Evolutionary conservation across 1,140 invertebrate genomes (phyloP), one percentile per base, ranked within the genome.

Genomic region (Chlorops oryzae): DNA sequence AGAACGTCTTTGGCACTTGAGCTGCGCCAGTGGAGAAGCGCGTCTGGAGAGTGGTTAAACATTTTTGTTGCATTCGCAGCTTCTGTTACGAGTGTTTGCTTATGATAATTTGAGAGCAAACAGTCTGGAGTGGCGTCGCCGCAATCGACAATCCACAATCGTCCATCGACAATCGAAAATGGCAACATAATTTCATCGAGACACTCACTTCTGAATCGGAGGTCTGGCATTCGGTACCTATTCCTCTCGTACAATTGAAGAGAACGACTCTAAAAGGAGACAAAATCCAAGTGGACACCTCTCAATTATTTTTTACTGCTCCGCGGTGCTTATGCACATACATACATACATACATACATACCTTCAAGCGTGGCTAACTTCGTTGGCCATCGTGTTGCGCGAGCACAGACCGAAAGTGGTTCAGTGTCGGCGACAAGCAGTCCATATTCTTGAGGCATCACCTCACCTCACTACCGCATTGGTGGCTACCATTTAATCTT

Each of bases 221-320:
- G n/a, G n/a, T n/a, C n/a, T n/a, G n/a, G n/a, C n/a, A n/a, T n/a
- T n/a, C n/a, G n/a, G n/a, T n/a, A n/a, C n/a, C n/a, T n/a, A n/a
- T n/a, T n/a, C n/a, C 15, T 6, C 15, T 9, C 40, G 7, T 21
- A 42, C 40, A 42, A 20, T 39, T 9, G 18, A 13, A 32, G 7
- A 32, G 7, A 32, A 32, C 28, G 7, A 9, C 13, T 32, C 7
- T 32, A 32, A 9, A 32, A 32, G 20, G 13, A 56, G 37, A 59
- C 57, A 67, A 67, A 65, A 67, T 62, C 60, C 64, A 64, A 67
- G 67, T 67, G 64, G 67, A 67, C 64, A 67, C 64, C 64, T 67
- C 64, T 67, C 59, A 67, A 67, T 67, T 67, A 67, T 62, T 59
- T 60, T 51, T 32, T 23, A 32, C 7, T 23, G 24, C 21, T 21